These are phyloP conservation scores for Galaxias olidus DNA, from an alignment of 2,797 vertebrate genomes.

Conservation along the genomic window DNA sequence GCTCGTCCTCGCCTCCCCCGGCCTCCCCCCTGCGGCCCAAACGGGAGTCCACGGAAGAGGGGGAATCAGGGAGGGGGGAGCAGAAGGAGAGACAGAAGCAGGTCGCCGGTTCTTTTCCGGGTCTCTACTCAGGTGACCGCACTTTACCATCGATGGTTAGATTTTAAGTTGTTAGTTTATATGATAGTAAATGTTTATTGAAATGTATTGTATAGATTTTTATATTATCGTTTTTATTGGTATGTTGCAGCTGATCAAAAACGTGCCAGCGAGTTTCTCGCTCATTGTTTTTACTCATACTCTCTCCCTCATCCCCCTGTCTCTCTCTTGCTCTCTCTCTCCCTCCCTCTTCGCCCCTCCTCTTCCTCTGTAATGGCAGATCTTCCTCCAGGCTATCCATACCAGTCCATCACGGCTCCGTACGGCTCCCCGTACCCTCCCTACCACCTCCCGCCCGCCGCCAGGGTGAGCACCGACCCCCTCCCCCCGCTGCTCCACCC, in stretches of 20 bases:
- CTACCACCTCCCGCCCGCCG: conserved; percentile 81
- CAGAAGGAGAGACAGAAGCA: conserved; percentile 80
- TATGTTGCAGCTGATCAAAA: too few species aligned
- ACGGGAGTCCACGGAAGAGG: conserved; percentile 79
- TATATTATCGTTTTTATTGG: too few species aligned
- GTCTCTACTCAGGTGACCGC: conserved; percentile 85
- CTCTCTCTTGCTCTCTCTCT: too few species aligned
- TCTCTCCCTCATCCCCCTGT: too few species aligned
- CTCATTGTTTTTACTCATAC: too few species aligned
- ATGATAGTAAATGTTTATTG: too few species aligned
- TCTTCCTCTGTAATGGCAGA: conserved; percentile 78
- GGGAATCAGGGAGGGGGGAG: conserved; percentile 79
- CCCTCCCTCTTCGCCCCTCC: too few species aligned
- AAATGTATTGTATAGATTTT: too few species aligned
- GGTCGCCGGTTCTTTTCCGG: conserved; percentile 74
- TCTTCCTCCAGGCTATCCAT: conserved; percentile 85
- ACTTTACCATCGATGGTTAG: too few species aligned
- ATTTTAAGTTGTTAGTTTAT: too few species aligned
- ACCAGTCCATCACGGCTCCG: conserved; percentile 84
- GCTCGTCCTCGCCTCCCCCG: conserved; percentile 73
- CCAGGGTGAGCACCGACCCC: conserved; percentile 75
- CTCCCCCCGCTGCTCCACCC: conserved; percentile 66
- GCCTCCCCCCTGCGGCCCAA: conserved; percentile 79
- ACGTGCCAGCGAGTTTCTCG: too few species aligned
- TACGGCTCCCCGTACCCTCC: conserved; percentile 85